Conservation (phyloP, 2,888 invertebrate species). For the Azorinus chamasolen region DNA sequence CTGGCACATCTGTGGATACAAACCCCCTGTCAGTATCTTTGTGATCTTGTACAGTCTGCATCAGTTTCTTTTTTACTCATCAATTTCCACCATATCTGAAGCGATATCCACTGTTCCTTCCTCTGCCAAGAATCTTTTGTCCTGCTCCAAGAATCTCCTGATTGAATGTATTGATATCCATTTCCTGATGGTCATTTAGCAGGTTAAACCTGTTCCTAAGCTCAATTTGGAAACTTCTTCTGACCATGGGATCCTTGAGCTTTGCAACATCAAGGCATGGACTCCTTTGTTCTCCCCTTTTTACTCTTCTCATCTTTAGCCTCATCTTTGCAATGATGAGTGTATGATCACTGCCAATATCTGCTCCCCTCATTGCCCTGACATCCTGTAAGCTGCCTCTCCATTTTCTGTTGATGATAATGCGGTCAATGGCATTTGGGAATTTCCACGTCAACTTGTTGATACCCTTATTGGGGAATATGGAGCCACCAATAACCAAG, state of each 20-base stretch:
- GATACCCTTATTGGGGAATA: not conserved
- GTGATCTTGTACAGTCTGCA: not conserved
- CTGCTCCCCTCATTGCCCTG: not conserved
- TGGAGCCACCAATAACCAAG: not conserved
- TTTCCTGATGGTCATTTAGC: not conserved
- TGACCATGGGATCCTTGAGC: not conserved
- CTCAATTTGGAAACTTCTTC: not conserved
- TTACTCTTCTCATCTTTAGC: not conserved
- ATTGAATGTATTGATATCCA: not conserved
- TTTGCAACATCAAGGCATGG: not conserved
- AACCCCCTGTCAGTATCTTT: not conserved
- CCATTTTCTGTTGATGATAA: not conserved
- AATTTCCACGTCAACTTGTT: not conserved
- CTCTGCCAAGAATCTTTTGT: not conserved
- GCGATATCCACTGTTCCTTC: no score
- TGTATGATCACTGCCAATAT: not conserved
- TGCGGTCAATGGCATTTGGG: not conserved
- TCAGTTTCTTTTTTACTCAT: no score
- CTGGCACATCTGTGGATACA: not conserved
- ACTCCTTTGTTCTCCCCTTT: not conserved
- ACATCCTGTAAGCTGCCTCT: not conserved
- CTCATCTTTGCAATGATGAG: not conserved
- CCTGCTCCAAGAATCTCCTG: conserved; percentile 2
- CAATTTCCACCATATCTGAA: no score
- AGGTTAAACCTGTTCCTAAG: not conserved